phyloP scores from a whole-genome alignment of 2,113 vertebrate species.

The Aspidoscelis tigris region DNA sequence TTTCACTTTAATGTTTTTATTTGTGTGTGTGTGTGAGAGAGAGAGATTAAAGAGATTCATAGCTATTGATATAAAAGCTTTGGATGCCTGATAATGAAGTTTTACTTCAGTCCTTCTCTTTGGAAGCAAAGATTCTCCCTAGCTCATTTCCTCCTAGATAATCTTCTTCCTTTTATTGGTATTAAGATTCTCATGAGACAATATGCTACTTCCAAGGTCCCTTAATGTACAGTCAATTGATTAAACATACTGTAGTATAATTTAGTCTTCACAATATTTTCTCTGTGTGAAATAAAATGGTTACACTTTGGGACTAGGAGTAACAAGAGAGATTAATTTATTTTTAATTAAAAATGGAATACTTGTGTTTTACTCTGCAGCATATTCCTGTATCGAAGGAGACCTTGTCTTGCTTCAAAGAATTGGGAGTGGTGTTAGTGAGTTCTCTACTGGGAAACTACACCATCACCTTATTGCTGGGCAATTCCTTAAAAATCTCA shows the following conservation, averaged over 20 bases:
- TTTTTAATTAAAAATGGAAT: constrained; percentile 65
- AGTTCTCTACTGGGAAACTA: too few species aligned
- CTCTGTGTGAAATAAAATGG: constrained; percentile 64
- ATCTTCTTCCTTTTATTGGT: constrained; percentile 53
- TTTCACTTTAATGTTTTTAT: too few species aligned
- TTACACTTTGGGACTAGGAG: constrained; percentile 51
- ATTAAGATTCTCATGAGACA: constrained; percentile 55
- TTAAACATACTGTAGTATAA: constrained; percentile 62
- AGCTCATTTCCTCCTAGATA: constrained; percentile 26
- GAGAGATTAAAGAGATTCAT: background rate
- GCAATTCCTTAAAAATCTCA: too few species aligned
- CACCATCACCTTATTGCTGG: too few species aligned
- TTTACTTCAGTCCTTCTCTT: constrained; percentile 51
- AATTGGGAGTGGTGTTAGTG: background rate
- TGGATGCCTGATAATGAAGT: constrained; percentile 39
- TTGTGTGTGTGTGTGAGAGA: too few species aligned
- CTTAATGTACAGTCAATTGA: constrained; percentile 60
- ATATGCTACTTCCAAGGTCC: constrained; percentile 5
- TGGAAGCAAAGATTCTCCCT: constrained; percentile 31
- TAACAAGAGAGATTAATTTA: constrained; percentile 60
- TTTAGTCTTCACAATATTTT: constrained; percentile 64
- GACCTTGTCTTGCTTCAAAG: constrained; percentile 52
- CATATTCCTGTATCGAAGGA: constrained; percentile 45
- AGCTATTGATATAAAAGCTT: constrained; percentile 36
- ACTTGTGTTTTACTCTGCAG: constrained; percentile 59